Percentiles rank a stretch among this genome's conserved stretches.
phyloP scores from a whole-genome alignment of 1,140 invertebrate genomes.

The Lamellibrachia luymesi region DNA sequence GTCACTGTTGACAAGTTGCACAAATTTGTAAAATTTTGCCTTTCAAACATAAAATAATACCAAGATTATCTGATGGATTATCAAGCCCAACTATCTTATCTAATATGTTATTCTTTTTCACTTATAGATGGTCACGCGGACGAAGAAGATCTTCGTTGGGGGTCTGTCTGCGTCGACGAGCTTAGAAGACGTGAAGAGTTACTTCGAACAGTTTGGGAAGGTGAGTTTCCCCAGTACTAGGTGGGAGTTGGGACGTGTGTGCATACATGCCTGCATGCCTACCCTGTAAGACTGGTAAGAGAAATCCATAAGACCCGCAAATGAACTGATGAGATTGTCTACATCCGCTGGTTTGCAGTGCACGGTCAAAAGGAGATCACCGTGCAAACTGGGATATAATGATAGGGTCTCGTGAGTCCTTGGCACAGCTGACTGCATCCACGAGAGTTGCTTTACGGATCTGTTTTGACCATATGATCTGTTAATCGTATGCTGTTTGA shows the following conservation, averaged over 20 bases:
- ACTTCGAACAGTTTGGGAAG: slow-evolving; percentile 99
- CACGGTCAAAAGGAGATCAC: too few species aligned
- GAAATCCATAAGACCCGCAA: background rate
- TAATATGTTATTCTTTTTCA: background rate
- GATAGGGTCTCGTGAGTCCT: too few species aligned
- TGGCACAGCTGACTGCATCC: background rate
- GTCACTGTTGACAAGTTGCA: background rate
- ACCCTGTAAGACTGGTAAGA: background rate
- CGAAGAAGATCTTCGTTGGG: slow-evolving; percentile 99
- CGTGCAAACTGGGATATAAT: too few species aligned
- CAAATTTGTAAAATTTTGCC: background rate
- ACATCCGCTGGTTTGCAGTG: too few species aligned
- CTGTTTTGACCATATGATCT: background rate
- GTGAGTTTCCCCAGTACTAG: slow-evolving; percentile 67
- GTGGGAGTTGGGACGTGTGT: background rate
- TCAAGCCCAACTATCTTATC: background rate
- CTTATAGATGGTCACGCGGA: slow-evolving; percentile 98
- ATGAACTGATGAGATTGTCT: background rate
- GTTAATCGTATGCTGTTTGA: background rate
- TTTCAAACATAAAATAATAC: background rate
- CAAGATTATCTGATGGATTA: background rate
- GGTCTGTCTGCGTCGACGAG: slow-evolving; percentile 98
- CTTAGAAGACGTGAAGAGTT: slow-evolving; percentile 98
- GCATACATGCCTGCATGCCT: background rate
- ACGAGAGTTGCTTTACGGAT: background rate